Conservation (phyloP, 2,113 vertebrate species). For the Clarias batrachus region DNA sequence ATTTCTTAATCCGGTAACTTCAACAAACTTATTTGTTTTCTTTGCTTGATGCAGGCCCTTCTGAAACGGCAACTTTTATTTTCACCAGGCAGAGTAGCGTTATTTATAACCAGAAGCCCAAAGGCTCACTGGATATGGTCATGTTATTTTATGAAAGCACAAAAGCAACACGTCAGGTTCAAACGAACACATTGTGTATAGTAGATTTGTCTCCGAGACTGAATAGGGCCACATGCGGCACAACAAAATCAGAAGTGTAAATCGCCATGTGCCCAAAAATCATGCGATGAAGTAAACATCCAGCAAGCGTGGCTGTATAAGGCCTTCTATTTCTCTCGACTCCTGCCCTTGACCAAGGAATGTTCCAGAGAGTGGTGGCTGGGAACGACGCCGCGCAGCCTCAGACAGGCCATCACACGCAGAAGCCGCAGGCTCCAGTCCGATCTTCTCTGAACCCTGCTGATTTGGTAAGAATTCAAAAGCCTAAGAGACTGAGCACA, state of each 20-base stretch:
- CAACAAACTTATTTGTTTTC: too few species aligned
- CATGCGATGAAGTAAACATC: slow-evolving; percentile 33
- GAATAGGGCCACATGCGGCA: background rate
- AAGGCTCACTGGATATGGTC: background rate
- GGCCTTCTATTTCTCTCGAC: slow-evolving; percentile 53
- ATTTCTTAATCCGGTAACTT: too few species aligned
- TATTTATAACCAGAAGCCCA: background rate
- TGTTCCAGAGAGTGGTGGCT: slow-evolving; percentile 66
- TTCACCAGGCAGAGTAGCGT: background rate
- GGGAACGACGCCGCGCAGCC: slow-evolving; percentile 66
- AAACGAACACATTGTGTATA: background rate
- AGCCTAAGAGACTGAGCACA: slow-evolving; percentile 14
- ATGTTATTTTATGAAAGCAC: slow-evolving; percentile 5
- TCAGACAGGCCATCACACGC: slow-evolving; percentile 61
- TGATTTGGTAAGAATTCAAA: slow-evolving; percentile 38
- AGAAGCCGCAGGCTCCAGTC: slow-evolving; percentile 50
- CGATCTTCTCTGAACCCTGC: slow-evolving; percentile 34
- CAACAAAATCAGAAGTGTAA: slow-evolving; percentile 22
- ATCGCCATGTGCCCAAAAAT: slow-evolving; percentile 12
- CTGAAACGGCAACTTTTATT: too few species aligned
- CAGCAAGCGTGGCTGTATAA: slow-evolving; percentile 49
- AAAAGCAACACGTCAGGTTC: background rate
- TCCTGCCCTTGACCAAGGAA: slow-evolving; percentile 62
- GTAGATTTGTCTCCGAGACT: background rate
- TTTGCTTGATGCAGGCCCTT: too few species aligned